Conservation (phyloP, 1,140 invertebrate species). For the Pseudomyrmex gracilis region DNA sequence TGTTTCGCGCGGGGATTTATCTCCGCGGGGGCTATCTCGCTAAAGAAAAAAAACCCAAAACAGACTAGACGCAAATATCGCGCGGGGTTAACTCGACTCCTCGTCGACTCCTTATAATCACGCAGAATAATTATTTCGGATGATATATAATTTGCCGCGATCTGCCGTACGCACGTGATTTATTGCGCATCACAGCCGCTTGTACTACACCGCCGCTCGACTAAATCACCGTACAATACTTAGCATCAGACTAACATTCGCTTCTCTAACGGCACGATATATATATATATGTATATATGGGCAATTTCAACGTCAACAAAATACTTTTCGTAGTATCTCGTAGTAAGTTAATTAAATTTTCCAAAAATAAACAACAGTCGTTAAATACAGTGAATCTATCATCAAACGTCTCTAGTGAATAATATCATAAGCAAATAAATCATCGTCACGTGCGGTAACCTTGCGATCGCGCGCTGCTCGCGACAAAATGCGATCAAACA, state of each 20-base stretch:
- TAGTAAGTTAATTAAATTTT: too few species aligned
- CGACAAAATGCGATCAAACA: background rate
- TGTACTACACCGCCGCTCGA: background rate
- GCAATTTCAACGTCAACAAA: too few species aligned
- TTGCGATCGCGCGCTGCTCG: background rate
- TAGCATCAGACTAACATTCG: background rate
- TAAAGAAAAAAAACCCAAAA: too few species aligned
- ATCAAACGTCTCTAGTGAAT: background rate
- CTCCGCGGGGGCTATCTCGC: background rate
- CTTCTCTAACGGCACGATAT: background rate
- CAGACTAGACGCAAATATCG: slow-evolving; percentile 1
- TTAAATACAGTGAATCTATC: background rate
- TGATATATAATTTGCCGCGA: slow-evolving; percentile 43
- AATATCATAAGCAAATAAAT: background rate
- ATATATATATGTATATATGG: background rate
- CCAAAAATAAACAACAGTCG: too few species aligned
- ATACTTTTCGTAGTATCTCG: too few species aligned
- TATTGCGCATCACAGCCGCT: slow-evolving; percentile 33
- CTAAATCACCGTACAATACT: slow-evolving; percentile 44
- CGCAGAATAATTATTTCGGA: slow-evolving; percentile 34
- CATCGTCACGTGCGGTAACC: background rate
- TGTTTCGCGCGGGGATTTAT: slow-evolving; percentile 25
- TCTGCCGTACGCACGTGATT: slow-evolving; percentile 28
- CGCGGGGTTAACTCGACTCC: slow-evolving; percentile 44
- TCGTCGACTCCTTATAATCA: slow-evolving; percentile 46